Conservation (phyloP, 2,888 invertebrate species). For the Pecten maximus region DNA sequence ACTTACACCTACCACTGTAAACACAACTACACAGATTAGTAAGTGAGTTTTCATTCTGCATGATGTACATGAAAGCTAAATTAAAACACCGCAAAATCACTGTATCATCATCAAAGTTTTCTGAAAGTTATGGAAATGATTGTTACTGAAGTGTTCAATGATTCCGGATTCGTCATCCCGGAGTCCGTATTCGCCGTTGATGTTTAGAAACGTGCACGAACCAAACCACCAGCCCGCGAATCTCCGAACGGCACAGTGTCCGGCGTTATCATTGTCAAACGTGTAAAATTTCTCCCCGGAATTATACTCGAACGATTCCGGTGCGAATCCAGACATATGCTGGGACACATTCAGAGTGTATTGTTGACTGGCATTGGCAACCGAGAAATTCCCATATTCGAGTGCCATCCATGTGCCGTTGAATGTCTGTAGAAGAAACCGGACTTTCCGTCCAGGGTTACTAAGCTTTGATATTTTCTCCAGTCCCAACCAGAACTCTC, state of each 20-base stretch:
- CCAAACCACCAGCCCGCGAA: not conserved
- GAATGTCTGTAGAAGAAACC: not conserved
- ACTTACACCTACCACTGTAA: no score
- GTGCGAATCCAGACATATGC: not conserved
- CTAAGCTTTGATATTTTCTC: not conserved
- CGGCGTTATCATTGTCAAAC: not conserved
- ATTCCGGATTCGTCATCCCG: not conserved
- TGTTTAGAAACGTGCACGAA: not conserved
- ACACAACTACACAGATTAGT: no score
- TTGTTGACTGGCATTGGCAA: not conserved
- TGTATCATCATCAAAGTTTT: constrained; percentile 1
- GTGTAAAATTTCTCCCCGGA: constrained; percentile 7
- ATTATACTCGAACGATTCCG: not conserved
- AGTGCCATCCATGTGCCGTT: not conserved
- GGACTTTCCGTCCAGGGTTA: not conserved
- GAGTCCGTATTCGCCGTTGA: not conserved
- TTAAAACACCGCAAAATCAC: not conserved
- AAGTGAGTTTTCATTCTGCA: no score
- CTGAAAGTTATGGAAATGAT: not conserved
- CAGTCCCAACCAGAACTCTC: not conserved
- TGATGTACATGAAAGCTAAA: no score
- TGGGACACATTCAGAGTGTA: not conserved
- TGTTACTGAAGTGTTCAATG: not conserved
- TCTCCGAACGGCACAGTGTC: not conserved
- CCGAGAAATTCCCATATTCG: not conserved